These are phyloP conservation scores for Mionectes macconnelli DNA, from an alignment of 2,113 vertebrate species.

Conservation along the genomic window DNA sequence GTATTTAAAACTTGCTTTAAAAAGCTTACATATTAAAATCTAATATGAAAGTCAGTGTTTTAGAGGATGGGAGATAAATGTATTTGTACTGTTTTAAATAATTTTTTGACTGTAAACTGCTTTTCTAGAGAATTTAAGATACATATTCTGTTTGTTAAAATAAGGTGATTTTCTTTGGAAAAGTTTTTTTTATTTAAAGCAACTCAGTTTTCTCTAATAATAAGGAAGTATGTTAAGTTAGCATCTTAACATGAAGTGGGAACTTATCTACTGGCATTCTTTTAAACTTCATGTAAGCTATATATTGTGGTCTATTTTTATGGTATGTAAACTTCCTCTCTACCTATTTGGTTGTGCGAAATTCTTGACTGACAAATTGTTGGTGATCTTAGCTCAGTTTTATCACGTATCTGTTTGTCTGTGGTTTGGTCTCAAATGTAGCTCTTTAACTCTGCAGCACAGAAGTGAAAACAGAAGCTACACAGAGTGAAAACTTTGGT, in stretches of 20 bases:
- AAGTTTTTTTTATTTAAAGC: not conserved
- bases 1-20: not conserved
- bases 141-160: not conserved
- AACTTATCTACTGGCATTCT: not conserved
- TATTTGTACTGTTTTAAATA: not conserved
- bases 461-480: no score
- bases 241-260: not conserved
- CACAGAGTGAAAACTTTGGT: not conserved
- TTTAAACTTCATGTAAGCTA: not conserved
- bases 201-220: not conserved
- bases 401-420: not conserved
- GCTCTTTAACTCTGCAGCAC: not conserved
- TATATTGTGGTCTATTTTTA: not conserved
- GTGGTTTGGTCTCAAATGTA: not conserved
- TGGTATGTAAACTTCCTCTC: not conserved
- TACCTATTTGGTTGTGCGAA: not conserved
- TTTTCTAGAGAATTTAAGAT: not conserved
- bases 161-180: not conserved
- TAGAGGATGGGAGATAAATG: not conserved
- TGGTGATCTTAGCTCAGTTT: not conserved
- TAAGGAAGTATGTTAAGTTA: not conserved
- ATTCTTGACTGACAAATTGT: not conserved
- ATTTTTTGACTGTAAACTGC: not conserved
- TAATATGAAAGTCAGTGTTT: not conserved
- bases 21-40: not conserved